Evolutionary conservation across 2,113 vertebrate species (phyloP), one percentile per base, ranked within the genome.

Genomic region (Polypterus bichir): DNA sequence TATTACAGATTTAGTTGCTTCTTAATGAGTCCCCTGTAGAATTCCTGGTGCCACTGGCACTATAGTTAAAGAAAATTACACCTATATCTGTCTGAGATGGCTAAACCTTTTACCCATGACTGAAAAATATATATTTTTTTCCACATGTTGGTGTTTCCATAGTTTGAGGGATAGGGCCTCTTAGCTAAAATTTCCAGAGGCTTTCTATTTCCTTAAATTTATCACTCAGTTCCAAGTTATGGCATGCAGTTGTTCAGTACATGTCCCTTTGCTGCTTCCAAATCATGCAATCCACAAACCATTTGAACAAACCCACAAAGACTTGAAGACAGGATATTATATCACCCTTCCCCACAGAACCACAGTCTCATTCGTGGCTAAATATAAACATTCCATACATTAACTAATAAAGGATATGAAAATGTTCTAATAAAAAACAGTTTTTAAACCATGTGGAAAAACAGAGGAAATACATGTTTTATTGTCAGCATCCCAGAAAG

Each of bases 321-420:
- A 55, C 59, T 59, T 5, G 44, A 51, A 7, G 62, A 63, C 47
- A 63, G 72, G 70, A 67, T 71, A 64, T 68, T 61, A 57, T 56
- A 69, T 67, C 68, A 64, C 11, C 63, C 57, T 68, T 59, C 61
- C 60, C 49, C 57, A 63, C 54, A 53, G 54, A 47, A 62, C 69
- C 52, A n/a, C 47, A n/a, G 58, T 60, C 65, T 70, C 48, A 11
- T 59, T 72, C 54, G 64, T 61, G 46, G 48, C 69, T 64, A 59
- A 46, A 72, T 66, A 73, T 71, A 69, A 74, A 60, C 53, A 61
- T 60, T 53, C 60, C 57, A 57, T 59, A 57, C 61, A 65, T 66
- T 68, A 61, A 60, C 60, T 66, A 66, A 69, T 60, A 62, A 64
- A 73, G 64, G 62, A 62, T 59, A 63, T 59, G 62, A 59, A 66